Evolutionary conservation across 2,888 invertebrate genomes (phyloP), one percentile per base, ranked within the genome.

Genomic region (Aradus depressus): DNA sequence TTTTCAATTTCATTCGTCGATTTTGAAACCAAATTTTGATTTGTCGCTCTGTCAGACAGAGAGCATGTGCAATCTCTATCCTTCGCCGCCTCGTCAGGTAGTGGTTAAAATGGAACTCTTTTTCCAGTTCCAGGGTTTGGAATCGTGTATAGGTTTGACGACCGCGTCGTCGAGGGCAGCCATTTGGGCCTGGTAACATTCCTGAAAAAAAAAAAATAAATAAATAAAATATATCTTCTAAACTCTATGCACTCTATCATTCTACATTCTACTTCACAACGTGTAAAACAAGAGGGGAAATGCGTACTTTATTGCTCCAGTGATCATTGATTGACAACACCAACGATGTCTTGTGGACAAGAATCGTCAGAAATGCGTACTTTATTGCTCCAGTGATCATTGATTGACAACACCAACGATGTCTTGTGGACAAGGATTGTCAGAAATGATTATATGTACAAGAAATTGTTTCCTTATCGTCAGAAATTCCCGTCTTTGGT

Each of bases 21-120:
- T 95, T 95, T 71, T 95, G 93, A 74, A 95, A 91, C 90, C 90
- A 90, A 69, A 91, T 92, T 74, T 92, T 92, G 67, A 92, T 95
- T 75, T 95, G 95, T 65, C 95, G 76, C 72, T 95, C 95, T 62
- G 93, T 92, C 64, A 95, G 80, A 70, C 92, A 91, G 54, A 96
- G 81, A 51, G 91, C 90, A 71, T 95, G 93, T 39, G 95, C 93
- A 63, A 95, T 95, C 72, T 96, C 95, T 73, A 95, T 93, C 73
- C 95, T 80, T 70, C 95, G 82, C 68, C 95, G 79, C 67, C 96
- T 80, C 63, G 95, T 95, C 70, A 96, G 77, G 72, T 96, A 96
- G 68, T 93, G 92, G 73, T 95, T 96, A 75, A 92, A 93, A 68
- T 95, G 91, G 75, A 96, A 96, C 76, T 96, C 96, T 72, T 95